These are phyloP conservation scores for Picus viridis DNA, from an alignment of 2,797 vertebrate species.

Conservation along the genomic window DNA sequence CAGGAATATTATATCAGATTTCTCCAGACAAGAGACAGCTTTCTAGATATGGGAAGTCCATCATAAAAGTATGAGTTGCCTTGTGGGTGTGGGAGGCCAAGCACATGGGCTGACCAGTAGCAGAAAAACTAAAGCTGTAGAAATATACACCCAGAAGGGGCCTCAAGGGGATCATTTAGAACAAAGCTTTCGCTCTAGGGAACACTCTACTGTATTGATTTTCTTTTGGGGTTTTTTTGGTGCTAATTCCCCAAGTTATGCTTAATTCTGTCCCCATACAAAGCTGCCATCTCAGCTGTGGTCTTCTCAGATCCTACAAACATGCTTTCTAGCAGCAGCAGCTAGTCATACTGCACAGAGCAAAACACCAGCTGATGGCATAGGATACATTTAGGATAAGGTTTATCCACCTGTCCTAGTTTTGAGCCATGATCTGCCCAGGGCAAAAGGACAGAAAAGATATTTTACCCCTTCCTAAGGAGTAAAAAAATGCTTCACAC, in stretches of 20 bases:
- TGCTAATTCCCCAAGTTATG: not conserved
- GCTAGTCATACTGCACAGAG: not conserved
- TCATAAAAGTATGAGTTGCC: not conserved
- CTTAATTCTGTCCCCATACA: not conserved
- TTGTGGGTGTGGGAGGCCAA: accelerated
- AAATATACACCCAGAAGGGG: not conserved
- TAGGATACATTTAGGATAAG: not conserved
- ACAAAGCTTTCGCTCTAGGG: not conserved
- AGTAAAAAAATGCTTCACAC: no score
- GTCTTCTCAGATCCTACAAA: not conserved
- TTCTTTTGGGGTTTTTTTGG: not conserved
- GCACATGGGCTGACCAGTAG: not conserved
- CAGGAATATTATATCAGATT: not conserved
- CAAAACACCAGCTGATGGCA: not conserved
- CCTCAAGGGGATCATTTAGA: accelerated
- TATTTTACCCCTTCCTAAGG: no score
- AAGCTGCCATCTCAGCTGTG: not conserved
- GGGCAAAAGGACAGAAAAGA: no score
- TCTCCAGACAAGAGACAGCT: not conserved
- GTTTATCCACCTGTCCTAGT: not conserved
- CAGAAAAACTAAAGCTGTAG: not conserved
- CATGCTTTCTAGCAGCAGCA: not conserved
- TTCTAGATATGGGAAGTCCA: not conserved
- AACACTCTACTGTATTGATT: not conserved
- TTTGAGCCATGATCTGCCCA: no score